Percentiles rank a stretch among this genome's conserved stretches.
Conservation (phyloP, 2,888 invertebrate genomes). For the Tenthredo mesomela region DNA sequence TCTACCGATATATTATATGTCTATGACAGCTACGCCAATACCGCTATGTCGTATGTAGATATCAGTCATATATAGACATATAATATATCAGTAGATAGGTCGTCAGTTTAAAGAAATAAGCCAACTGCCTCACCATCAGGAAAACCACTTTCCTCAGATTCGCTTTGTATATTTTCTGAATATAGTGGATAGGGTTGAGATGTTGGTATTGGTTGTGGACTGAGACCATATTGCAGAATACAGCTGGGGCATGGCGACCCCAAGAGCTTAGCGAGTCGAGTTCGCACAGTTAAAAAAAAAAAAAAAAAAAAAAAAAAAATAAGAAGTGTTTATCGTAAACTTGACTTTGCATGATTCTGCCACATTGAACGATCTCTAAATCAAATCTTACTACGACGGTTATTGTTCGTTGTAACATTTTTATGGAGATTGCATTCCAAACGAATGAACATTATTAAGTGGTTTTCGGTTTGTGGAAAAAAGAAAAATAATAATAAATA, state of each 20-base stretch:
- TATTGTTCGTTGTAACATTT: slow-evolving; percentile 69
- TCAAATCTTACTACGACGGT: slow-evolving; percentile 67
- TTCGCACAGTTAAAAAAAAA: neutral
- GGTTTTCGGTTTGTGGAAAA: slow-evolving; percentile 61
- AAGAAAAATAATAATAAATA: neutral
- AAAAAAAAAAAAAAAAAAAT: neutral
- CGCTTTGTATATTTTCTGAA: slow-evolving; percentile 40
- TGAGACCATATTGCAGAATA: neutral
- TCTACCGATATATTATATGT: too few relatives aligned
- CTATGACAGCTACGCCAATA: too few relatives aligned
- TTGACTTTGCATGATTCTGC: slow-evolving; percentile 52
- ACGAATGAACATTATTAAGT: slow-evolving; percentile 71
- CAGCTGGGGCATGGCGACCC: neutral
- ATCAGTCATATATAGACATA: too few relatives aligned
- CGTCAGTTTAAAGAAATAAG: too few relatives aligned
- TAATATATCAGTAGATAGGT: too few relatives aligned
- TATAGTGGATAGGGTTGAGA: slow-evolving; percentile 11
- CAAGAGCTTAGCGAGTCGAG: slow-evolving; percentile 28
- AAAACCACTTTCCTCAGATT: too few relatives aligned
- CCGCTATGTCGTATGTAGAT: too few relatives aligned
- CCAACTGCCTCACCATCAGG: too few relatives aligned
- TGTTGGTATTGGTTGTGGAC: neutral
- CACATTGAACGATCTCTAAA: slow-evolving; percentile 58
- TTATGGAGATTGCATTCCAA: slow-evolving; percentile 76
- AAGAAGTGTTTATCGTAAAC: slow-evolving; percentile 48